Base-by-base conservation (phyloP, 2,888 invertebrate species). In the Stenodera caucasica region DNA sequence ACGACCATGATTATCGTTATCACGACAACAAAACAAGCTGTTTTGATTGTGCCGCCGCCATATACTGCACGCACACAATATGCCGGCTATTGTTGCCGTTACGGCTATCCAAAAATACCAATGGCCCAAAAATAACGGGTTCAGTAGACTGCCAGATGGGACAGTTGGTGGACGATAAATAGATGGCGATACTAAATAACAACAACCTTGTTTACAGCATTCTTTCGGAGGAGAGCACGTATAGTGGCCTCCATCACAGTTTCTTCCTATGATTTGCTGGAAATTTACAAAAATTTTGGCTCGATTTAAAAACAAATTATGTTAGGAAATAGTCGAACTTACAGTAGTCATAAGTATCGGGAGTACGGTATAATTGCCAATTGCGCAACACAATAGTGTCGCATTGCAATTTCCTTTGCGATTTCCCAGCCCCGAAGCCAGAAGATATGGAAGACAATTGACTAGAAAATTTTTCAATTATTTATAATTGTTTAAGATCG, bases 171-270 rank as follows among this genome's bases (percentile, higher is more conserved):
- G 72, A 50, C 72, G 84, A 79, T 74, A 83, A 79, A 69, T 55
- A 30, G 71, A 63, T 51, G 68, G 61, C 49, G 65, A 58, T 58
- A 72, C 68, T 30, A 78, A 72, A 61, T 79, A 86, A 75, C 84
- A 84, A 72, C 84, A 85, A 64, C 84, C 89, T 75, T 83, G 80
- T 67, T 82, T 82, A 81, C 92, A 92, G 81, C 92, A 92, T 77
- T 88, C 86, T 82, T 90, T 89, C 67, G 89, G 88, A 69, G 88
- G 84, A 63, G 89, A 87, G 77, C 92, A 92, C 61, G 73, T 74
- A 67, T 87, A 82, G 71, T 86, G 84, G 57, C 88, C 88, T 69
- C 87, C 88, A 70, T 85, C 84, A 76, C 85, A 85, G 78, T 83
- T 82, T 79, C 88, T 80, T 71, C 82, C 84, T 61, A 82, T 79